phyloP scores from a whole-genome alignment of 2,113 vertebrate genomes.

The Thalassoma bifasciatum region DNA sequence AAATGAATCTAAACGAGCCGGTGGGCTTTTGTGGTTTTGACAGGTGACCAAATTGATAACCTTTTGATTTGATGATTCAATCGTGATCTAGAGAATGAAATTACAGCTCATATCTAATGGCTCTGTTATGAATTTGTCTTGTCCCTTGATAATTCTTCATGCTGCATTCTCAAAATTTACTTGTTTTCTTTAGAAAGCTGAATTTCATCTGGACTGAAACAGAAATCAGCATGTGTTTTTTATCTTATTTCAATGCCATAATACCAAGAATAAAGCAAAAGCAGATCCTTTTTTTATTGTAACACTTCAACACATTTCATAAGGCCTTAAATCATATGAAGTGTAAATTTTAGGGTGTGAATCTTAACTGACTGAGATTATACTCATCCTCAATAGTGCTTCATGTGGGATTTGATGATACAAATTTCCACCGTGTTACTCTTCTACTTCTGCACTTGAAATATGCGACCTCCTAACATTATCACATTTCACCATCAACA shows the following conservation, averaged over 20 bases:
- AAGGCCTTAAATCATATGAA: too few relatives aligned
- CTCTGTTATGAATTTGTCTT: not conserved
- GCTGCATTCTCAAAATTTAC: not conserved
- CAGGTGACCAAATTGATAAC: not conserved
- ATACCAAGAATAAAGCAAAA: too few relatives aligned
- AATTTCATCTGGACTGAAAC: too few relatives aligned
- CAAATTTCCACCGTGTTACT: not conserved
- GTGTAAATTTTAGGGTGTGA: too few relatives aligned
- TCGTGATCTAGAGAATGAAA: not conserved
- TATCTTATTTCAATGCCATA: too few relatives aligned
- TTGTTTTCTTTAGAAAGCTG: not conserved
- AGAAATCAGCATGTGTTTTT: too few relatives aligned
- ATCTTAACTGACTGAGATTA: too few relatives aligned
- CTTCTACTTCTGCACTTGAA: not conserved
- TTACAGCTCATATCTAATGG: not conserved
- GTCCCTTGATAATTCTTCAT: not conserved
- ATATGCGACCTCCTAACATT: not conserved
- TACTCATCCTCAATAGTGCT: not conserved
- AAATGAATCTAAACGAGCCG: not conserved
- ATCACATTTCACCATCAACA: not conserved
- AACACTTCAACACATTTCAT: too few relatives aligned
- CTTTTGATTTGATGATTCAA: conserved; percentile 6
- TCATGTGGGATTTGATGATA: not conserved
- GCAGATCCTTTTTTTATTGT: too few relatives aligned
- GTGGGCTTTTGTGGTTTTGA: not conserved